A percentile compares a stretch with the other conserved stretches of the same genome.
Evolutionary conservation across 2,113 vertebrate species (phyloP).

Genomic region (Halichoerus grypus): DNA sequence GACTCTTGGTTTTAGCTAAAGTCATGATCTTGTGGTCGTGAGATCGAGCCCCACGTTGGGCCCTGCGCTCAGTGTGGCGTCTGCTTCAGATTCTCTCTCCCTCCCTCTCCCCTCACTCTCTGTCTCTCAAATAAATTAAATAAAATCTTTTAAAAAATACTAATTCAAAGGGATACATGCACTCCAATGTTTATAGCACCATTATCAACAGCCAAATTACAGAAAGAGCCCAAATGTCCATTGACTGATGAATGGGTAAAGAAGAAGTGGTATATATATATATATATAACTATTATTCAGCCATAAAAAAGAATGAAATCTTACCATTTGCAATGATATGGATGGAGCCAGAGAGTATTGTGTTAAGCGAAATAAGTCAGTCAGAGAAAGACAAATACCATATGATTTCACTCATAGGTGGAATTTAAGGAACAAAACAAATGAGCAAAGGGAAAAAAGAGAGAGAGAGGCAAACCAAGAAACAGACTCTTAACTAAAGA

Average conservation of each 20-base stretch:
- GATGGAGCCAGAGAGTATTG: neutral
- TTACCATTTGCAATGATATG: neutral
- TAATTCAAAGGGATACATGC: neutral
- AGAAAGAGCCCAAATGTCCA: neutral
- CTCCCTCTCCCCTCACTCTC: neutral
- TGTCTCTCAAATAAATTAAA: neutral
- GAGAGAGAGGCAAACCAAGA: neutral
- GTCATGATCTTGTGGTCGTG: neutral
- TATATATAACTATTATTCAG: neutral
- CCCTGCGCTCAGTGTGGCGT: neutral
- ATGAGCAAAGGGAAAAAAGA: neutral
- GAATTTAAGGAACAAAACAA: neutral
- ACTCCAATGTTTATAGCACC: neutral
- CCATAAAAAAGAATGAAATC: neutral
- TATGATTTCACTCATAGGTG: neutral
- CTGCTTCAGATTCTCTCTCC: neutral
- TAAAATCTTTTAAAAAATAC: neutral
- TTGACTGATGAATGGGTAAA: neutral
- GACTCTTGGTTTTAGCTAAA: neutral
- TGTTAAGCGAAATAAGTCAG: neutral
- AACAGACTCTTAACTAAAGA: neutral
- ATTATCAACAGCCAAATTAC: neutral
- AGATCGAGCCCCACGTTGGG: neutral
- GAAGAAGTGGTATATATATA: neutral
- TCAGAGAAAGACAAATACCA: neutral